phyloP scores from a whole-genome alignment of 2,888 invertebrate species.

The Phania funesta region DNA sequence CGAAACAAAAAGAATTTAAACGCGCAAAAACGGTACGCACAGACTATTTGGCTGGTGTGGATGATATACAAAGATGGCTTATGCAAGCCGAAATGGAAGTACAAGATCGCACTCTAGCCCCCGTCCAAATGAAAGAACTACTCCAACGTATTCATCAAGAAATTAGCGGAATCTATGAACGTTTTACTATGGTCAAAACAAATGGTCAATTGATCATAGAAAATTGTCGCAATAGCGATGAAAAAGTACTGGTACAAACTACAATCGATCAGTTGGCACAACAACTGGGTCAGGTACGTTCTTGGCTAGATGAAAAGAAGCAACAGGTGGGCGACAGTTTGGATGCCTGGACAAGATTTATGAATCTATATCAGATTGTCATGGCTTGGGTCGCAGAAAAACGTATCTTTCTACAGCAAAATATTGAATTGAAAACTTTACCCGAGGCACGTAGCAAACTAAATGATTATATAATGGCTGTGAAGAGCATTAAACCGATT shows the following conservation, averaged over 20 bases:
- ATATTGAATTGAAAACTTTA: conserved; percentile 88
- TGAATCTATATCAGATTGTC: conserved; percentile 89
- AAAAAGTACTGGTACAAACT: conserved; percentile 87
- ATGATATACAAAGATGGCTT: conserved; percentile 91
- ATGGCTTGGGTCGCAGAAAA: conserved; percentile 92
- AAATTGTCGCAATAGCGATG: conserved; percentile 88
- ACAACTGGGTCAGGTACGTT: conserved; percentile 88
- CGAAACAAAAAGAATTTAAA: conserved; percentile 92
- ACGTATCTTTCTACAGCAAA: conserved; percentile 88
- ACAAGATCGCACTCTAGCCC: conserved; percentile 89
- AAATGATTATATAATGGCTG: conserved; percentile 92
- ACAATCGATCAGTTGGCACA: conserved; percentile 89
- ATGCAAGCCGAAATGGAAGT: conserved; percentile 91
- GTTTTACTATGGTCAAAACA: conserved; percentile 88
- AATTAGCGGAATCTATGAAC: conserved; percentile 86
- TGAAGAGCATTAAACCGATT: conserved; percentile 93
- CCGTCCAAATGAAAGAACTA: conserved; percentile 88
- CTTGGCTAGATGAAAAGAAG: conserved; percentile 90
- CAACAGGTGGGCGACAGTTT: conserved; percentile 92
- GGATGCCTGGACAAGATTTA: conserved; percentile 93
- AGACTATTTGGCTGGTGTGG: conserved; percentile 90
- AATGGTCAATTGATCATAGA: conserved; percentile 90
- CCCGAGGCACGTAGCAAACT: conserved; percentile 91
- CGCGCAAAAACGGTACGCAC: conserved; percentile 90
- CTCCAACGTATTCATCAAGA: conserved; percentile 89